Evolutionary conservation across 2,113 vertebrate genomes (phyloP).

Genomic region (Mesocricetus auratus): DNA sequence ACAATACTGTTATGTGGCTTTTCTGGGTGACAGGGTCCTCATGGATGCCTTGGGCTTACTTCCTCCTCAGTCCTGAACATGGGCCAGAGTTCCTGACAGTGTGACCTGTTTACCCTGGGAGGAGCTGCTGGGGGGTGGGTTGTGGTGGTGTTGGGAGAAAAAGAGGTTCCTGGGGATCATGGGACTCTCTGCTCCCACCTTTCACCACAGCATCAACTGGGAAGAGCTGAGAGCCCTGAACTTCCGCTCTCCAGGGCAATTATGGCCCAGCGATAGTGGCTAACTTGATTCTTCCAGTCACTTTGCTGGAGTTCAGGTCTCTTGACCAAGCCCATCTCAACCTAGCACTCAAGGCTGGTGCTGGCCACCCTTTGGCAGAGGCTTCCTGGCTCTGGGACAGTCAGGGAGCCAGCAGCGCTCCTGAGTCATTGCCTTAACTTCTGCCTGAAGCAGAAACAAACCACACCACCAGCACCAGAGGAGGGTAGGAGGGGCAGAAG

Average conservation of each 20-base stretch:
- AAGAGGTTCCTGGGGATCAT: rapidly evolving
- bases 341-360: neutral
- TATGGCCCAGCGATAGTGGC: neutral
- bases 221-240: neutral
- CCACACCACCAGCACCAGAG: neutral
- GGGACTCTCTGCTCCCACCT: neutral
- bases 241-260: neutral
- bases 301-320: neutral
- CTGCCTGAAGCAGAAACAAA: slow-evolving; percentile 70
- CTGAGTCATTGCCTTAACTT: slow-evolving; percentile 55
- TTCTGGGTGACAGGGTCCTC: no score
- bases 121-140: neutral
- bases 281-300: neutral
- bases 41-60: neutral
- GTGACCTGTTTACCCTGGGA: neutral
- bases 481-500: neutral
- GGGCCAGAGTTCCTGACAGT: no score
- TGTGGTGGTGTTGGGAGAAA: neutral
- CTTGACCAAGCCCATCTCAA: neutral
- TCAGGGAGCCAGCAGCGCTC: neutral
- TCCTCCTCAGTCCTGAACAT: neutral
- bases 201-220: neutral
- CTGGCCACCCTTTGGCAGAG: neutral
- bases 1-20: rapidly evolving
- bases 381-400: neutral